Base-by-base conservation (phyloP, 2,888 invertebrate genomes). In the Molanna angustata region DNA sequence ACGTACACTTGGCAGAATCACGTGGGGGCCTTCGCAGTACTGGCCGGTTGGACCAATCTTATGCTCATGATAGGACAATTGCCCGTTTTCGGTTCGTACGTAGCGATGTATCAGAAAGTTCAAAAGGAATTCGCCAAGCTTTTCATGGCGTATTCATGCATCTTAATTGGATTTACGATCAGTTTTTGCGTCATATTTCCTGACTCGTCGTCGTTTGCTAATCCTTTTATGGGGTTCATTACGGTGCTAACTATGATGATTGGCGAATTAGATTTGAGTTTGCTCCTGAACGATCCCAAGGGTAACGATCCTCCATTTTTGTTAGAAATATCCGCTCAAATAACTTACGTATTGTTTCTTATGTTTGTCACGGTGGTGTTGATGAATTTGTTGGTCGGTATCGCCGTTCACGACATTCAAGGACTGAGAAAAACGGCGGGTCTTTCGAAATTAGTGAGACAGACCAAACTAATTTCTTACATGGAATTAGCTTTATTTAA, bases 41-140 rank as follows among this genome's bases (percentile, higher is more conserved):
- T 92, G 3, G 84, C 90, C 35, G 90, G 89, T 3, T 92, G 92
- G 92, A 88, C 89, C 3, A 90, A 92, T 69, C 74, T 91, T n/a
- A 90, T 92, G 90, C 74, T 90, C 67, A 90, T 91, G 88, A 86
- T 93, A 52, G 93, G 93, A 0, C 90, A 93, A 63, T 72, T 93
- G 32, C 93, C 93, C 0, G 83, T 90, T 44, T 90, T 93, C 65
- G 93, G 92, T 14, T 88, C 91, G 0, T 93, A 93, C 65, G 91
- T 93, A 2, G 92, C 92, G 0, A 92, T 92, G 92, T 91, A 90
- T 62, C 90, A 90, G 1, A 85, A 88, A 69, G 90, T 91, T 1
- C 89, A 90, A 66, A 89, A 86, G 41, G 91, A 92, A 72, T 91
- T 92, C 62, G 88, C 89, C 4, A 90, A 91, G 65, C 73, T 92